Conservation (phyloP, 2,888 invertebrate genomes). For the Melanophora roralis region DNA sequence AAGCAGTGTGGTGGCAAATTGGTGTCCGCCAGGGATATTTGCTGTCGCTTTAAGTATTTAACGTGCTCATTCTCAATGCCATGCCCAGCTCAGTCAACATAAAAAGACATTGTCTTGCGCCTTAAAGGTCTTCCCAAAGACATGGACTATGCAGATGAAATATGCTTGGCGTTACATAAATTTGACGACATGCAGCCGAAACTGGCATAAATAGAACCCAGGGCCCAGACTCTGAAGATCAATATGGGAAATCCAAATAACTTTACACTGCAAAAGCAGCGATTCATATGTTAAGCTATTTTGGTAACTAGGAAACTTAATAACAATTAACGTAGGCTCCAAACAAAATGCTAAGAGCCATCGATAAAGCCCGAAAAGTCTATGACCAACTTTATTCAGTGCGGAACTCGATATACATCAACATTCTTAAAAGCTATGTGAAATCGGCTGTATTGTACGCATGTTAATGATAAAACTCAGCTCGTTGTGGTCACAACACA, state of each 20-base stretch:
- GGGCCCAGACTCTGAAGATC: too few relatives aligned
- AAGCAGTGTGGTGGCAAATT: neutral
- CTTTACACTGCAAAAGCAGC: too few relatives aligned
- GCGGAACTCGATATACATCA: neutral
- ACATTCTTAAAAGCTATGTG: neutral
- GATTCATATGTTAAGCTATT: too few relatives aligned
- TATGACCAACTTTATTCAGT: neutral
- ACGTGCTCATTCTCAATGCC: too few relatives aligned
- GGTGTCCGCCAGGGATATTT: neutral
- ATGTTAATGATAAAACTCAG: neutral
- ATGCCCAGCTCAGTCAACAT: too few relatives aligned
- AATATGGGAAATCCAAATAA: too few relatives aligned
- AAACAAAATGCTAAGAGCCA: too few relatives aligned
- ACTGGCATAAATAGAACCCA: neutral
- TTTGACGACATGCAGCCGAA: neutral
- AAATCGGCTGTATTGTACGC: neutral
- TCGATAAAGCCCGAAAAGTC: too few relatives aligned
- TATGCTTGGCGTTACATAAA: neutral
- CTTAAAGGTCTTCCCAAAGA: too few relatives aligned
- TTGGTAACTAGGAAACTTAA: too few relatives aligned
- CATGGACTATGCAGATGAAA: neutral
- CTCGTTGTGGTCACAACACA: neutral
- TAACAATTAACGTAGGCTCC: too few relatives aligned
- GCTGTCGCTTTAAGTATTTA: neutral
- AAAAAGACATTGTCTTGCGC: neutral